Conservation (phyloP, 2,888 invertebrate species). For the Spodoptera littoralis region DNA sequence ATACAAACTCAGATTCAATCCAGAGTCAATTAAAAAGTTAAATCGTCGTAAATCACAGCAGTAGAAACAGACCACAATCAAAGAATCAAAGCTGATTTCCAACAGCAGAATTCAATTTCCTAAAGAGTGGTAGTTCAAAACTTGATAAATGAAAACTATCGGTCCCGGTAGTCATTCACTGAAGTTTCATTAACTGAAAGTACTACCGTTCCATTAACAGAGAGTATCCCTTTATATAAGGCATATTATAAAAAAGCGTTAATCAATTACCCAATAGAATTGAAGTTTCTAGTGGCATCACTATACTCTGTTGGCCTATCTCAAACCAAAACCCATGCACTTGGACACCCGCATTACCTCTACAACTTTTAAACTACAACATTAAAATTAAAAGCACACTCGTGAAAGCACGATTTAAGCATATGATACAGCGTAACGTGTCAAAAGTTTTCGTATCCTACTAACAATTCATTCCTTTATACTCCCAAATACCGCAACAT, state of each 20-base stretch:
- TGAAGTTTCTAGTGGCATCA: constrained; percentile 2
- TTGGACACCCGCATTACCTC: too few relatives aligned
- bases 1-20: too few relatives aligned
- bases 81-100: constrained; percentile 16
- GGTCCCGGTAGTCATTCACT: not conserved
- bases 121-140: constrained; percentile 6
- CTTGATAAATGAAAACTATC: not conserved
- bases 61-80: not conserved
- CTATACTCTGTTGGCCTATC: constrained; percentile 10
- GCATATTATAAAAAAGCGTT: not conserved
- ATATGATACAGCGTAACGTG: not conserved
- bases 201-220: not conserved
- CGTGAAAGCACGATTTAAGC: constrained; percentile 19
- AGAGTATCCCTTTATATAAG: constrained; percentile 11
- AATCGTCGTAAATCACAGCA: constrained; percentile 10
- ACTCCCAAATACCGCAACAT: not conserved
- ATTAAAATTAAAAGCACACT: constrained; percentile 9
- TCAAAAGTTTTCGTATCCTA: constrained; percentile 12
- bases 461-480: not conserved
- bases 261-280: constrained; percentile 11
- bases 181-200: not conserved
- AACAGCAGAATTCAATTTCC: not conserved
- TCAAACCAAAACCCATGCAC: too few relatives aligned
- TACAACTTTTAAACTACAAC: too few relatives aligned
- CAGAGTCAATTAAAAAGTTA: not conserved